A percentile compares a stretch with the other conserved stretches of the same genome.
Evolutionary conservation across 2,888 invertebrate genomes (phyloP).

Genomic region (Microplitis manilae): DNA sequence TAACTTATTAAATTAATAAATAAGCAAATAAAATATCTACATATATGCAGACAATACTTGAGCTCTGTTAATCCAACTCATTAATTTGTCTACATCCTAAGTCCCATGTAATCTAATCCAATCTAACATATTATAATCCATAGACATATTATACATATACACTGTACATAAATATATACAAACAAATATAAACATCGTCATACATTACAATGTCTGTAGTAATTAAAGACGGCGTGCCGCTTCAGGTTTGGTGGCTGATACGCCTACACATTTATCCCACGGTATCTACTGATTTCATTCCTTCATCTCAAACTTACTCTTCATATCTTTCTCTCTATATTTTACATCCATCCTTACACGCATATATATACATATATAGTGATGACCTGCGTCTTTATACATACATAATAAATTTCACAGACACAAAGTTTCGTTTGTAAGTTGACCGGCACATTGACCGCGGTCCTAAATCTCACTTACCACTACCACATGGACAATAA

Average conservation of each 20-base stretch:
- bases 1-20: background rate
- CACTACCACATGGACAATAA: background rate
- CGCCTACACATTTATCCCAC: conserved; percentile 53
- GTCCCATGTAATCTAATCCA: conserved; percentile 16
- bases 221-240: conserved; percentile 49
- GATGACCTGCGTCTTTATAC: background rate
- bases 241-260: conserved; percentile 26
- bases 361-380: background rate
- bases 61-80: background rate
- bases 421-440: conserved; percentile 16
- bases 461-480: conserved; percentile 33
- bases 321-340: conserved; percentile 24
- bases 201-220: conserved; percentile 34
- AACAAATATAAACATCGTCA: background rate
- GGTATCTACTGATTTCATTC: conserved; percentile 35
- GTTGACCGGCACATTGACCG: conserved; percentile 24
- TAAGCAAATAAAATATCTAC: conserved; percentile 1
- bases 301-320: conserved; percentile 15
- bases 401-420: background rate
- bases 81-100: background rate
- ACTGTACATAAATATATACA: too few species aligned
- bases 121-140: background rate
- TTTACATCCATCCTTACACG: background rate
- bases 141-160: too few species aligned
- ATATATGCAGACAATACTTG: conserved; percentile 1